A percentile compares a stretch with the other conserved stretches of the same genome.
phyloP scores from a whole-genome alignment of 2,888 invertebrate species.

The Antheraea yamamai region DNA sequence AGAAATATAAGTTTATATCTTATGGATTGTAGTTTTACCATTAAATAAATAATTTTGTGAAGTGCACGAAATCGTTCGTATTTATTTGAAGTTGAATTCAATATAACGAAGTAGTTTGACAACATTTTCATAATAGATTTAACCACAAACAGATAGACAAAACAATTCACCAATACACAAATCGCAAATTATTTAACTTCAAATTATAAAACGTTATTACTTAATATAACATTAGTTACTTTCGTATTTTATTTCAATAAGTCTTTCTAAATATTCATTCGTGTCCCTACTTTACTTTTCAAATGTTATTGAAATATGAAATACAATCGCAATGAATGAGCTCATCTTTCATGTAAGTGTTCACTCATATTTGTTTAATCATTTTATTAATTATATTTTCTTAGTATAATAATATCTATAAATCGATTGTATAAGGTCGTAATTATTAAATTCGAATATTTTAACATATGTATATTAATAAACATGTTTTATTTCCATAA shows the following conservation, averaged over 20 bases:
- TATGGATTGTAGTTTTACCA: neutral
- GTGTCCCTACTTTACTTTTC: constrained; percentile 78
- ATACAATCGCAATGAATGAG: constrained; percentile 80
- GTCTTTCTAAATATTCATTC: constrained; percentile 82
- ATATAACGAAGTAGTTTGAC: constrained; percentile 19
- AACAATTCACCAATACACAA: constrained; percentile 17
- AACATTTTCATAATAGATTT: constrained; percentile 3
- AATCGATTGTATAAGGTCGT: constrained; percentile 83
- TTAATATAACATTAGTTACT: constrained; percentile 78
- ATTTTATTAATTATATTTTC: constrained; percentile 82
- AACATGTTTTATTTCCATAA: constrained; percentile 81
- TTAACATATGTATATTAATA: constrained; percentile 83
- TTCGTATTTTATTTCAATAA: constrained; percentile 81
- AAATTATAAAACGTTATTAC: constrained; percentile 58
- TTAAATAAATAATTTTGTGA: neutral
- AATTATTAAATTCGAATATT: constrained; percentile 83
- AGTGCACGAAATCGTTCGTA: constrained; percentile 32
- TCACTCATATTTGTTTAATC: constrained; percentile 80
- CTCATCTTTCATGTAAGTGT: constrained; percentile 72
- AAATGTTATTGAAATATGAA: constrained; percentile 81
- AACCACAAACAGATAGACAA: constrained; percentile 10
- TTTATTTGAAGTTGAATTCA: constrained; percentile 11
- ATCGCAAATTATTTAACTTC: constrained; percentile 21
- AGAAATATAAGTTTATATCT: neutral
- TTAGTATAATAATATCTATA: constrained; percentile 83